These are phyloP conservation scores for Meteorus sp. DNA, from an alignment of 1,140 invertebrate genomes.

Conservation along the genomic window DNA sequence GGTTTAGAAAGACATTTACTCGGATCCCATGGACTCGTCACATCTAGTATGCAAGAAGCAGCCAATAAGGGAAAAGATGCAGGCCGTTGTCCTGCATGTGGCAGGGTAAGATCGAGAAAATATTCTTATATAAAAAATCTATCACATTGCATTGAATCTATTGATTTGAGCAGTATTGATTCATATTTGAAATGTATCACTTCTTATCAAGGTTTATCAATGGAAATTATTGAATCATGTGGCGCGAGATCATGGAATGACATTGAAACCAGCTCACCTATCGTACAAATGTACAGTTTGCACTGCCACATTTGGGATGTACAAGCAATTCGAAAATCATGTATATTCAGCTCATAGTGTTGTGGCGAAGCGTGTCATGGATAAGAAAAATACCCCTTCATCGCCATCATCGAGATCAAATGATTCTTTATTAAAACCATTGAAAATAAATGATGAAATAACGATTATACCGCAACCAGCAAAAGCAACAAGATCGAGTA, in stretches of 20 bases:
- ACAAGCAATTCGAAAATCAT: slow-evolving; percentile 92
- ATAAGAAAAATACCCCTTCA: slow-evolving; percentile 68
- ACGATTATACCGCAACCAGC: slow-evolving; percentile 88
- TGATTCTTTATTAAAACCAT: slow-evolving; percentile 76
- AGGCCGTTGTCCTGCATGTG: slow-evolving; percentile 90
- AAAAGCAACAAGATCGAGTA: slow-evolving; percentile 53
- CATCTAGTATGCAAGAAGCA: slow-evolving; percentile 93
- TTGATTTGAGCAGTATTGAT: not conserved
- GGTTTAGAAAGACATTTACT: slow-evolving; percentile 90
- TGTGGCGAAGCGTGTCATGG: slow-evolving; percentile 77
- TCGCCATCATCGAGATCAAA: slow-evolving; percentile 60
- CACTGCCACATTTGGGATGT: slow-evolving; percentile 92
- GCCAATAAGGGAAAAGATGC: slow-evolving; percentile 93
- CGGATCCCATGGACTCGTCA: slow-evolving; percentile 90
- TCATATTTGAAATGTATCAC: slow-evolving; percentile 16
- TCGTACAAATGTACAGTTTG: slow-evolving; percentile 95
- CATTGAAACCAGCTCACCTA: slow-evolving; percentile 86
- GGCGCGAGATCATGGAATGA: slow-evolving; percentile 86
- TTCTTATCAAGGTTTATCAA: slow-evolving; percentile 76
- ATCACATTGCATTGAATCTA: no score
- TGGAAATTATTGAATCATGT: slow-evolving; percentile 92
- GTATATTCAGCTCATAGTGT: slow-evolving; percentile 91
- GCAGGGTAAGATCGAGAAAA: slow-evolving; percentile 81
- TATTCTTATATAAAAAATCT: no score
- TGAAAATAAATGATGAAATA: slow-evolving; percentile 91